Base-by-base conservation (phyloP, 2,113 vertebrate genomes). In the Axis porcinus region DNA sequence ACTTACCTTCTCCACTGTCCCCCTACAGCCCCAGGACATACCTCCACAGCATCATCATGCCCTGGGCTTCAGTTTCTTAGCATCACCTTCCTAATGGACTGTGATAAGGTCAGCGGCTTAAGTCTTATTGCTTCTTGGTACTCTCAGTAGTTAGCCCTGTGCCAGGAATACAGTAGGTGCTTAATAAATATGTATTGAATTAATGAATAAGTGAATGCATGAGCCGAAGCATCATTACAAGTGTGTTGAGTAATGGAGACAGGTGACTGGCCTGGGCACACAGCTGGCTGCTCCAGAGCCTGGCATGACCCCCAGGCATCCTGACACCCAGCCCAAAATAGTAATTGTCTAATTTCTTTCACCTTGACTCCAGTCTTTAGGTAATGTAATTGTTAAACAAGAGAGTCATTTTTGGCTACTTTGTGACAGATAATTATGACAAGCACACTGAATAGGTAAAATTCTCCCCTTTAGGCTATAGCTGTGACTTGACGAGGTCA, bases 361-460 rank as follows among this genome's bases (percentile, higher is more conserved):
- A 87, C 92, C 45, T 76, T 64, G 52, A 78, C 52, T 89, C 9
- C 10, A 27, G 58, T 84, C 86, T 94, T 95, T 96, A 91, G 62
- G 86, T 91, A 95, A 87, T 64, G 47, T 79, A 93, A 84, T 94
- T 94, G 58, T 83, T 97, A 81, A 67, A 91, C 19, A 57, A 92
- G 83, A 86, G 85, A 96, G 88, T 96, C 84, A 50, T 87, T 96
- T 96, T 93, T 96, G 91, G 86, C 93, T 97, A 97, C 91, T 98
- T 87, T 52, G 79, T 93, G 86, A 76, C 91, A 84, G 82, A 93
- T 91, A 85, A 93, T 84, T 97, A 96, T 93, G 70, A 64, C 93
- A 95, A 94, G 91, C 82, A 82, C 82, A 87, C 25, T 79, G 78
- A 67, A 96, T 82, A 97, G 84, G 40, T 78, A 91, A 96, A 96